Percentiles rank a stretch among this genome's conserved stretches.
Conservation (phyloP, 2,888 invertebrate genomes). For the Sphaerophoria taeniata region DNA sequence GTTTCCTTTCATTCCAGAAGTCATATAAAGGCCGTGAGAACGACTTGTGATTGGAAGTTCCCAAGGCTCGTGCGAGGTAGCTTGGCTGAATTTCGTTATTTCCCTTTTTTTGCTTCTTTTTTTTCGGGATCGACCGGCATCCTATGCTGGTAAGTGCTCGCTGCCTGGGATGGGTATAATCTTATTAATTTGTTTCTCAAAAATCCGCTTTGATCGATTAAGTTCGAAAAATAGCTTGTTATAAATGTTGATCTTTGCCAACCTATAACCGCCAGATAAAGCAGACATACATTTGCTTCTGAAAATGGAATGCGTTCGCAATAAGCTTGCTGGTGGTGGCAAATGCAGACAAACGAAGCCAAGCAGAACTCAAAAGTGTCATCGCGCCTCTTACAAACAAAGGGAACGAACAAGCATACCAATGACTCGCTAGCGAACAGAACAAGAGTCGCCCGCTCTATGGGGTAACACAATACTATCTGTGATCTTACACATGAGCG, state of each 20-base stretch:
- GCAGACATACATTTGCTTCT: neutral
- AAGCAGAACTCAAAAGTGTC: conserved; percentile 40
- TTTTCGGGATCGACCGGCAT: conserved; percentile 5
- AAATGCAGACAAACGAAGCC: neutral
- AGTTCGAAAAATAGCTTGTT: conserved; percentile 12
- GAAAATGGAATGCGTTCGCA: conserved; percentile 45
- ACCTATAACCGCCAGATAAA: neutral
- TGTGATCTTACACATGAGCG: conserved; percentile 72
- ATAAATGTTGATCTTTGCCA: conserved; percentile 49
- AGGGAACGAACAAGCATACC: neutral
- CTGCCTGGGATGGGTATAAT: conserved; percentile 25
- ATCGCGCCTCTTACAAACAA: neutral
- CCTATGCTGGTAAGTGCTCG: neutral
- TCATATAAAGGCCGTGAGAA: conserved; percentile 78
- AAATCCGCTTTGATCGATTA: conserved; percentile 59
- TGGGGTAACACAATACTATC: conserved; percentile 66
- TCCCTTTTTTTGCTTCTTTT: conserved; percentile 26
- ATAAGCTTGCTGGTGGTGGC: neutral
- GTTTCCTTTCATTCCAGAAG: conserved; percentile 73
- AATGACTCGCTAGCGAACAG: neutral
- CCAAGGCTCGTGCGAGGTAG: conserved; percentile 76
- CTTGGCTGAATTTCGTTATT: conserved; percentile 42
- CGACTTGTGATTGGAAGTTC: conserved; percentile 75
- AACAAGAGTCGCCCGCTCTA: conserved; percentile 51
- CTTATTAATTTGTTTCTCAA: conserved; percentile 63